Evolutionary conservation across 2,888 invertebrate genomes (phyloP).

Genomic region (Agonum fuliginosum): DNA sequence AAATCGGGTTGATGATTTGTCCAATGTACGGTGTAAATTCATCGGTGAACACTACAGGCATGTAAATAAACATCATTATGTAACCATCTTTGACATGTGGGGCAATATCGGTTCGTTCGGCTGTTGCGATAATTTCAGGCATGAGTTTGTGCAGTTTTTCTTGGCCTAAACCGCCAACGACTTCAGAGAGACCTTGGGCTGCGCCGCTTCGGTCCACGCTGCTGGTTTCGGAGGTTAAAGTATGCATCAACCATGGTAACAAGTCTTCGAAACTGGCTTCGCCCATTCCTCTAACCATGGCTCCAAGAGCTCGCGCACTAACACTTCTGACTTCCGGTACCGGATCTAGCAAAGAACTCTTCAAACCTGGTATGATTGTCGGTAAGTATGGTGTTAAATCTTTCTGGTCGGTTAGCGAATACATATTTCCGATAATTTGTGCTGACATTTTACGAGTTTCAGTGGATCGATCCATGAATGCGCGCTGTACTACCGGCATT

Average conservation of each 20-base stretch:
- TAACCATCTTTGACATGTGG: slow-evolving; percentile 99
- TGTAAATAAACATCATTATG: slow-evolving; percentile 99
- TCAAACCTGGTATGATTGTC: slow-evolving; percentile 96
- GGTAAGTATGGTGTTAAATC: slow-evolving; percentile 97
- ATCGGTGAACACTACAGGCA: slow-evolving; percentile 96
- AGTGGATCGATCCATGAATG: slow-evolving; percentile 97
- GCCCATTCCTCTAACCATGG: slow-evolving; percentile 98
- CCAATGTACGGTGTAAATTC: slow-evolving; percentile 94
- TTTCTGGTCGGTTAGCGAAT: slow-evolving; percentile 98
- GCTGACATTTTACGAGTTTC: slow-evolving; percentile 99
- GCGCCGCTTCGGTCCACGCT: slow-evolving; percentile 97
- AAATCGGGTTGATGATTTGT: slow-evolving; percentile 96
- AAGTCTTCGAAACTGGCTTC: slow-evolving; percentile 97
- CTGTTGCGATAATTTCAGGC: slow-evolving; percentile 97
- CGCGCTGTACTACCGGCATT: slow-evolving; percentile 99
- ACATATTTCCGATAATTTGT: slow-evolving; percentile 99
- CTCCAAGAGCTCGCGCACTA: slow-evolving; percentile 95
- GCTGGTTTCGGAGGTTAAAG: slow-evolving; percentile 94
- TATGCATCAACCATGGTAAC: slow-evolving; percentile 98
- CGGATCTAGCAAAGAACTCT: slow-evolving; percentile 96
- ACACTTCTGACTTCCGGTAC: slow-evolving; percentile 98
- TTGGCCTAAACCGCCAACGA: slow-evolving; percentile 96
- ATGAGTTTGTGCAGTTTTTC: slow-evolving; percentile 96
- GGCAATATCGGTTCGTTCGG: slow-evolving; percentile 93
- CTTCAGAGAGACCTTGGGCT: slow-evolving; percentile 95